Base-by-base conservation (phyloP, 2,797 vertebrate species). In the Syngnathus acus region DNA sequence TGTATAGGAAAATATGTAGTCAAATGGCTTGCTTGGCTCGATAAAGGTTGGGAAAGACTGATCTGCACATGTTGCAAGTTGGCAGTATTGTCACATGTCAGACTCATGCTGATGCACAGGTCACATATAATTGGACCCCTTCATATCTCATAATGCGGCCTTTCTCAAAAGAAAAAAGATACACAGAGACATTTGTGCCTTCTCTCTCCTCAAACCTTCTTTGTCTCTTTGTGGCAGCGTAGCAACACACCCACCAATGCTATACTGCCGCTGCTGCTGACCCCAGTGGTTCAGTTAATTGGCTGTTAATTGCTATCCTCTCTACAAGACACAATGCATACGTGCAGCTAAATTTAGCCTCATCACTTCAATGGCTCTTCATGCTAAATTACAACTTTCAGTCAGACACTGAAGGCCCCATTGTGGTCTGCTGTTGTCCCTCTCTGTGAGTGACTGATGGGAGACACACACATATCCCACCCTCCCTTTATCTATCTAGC, bases 351-450 rank as follows among this genome's bases (percentile, higher is more conserved):
- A 89, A 91, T 89, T 89, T 88, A 89, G 88, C 78, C 78, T 80
- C 78, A 67, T 78, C 87, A 82, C 85, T 62, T 89, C 82, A 84
- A 88, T 88, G 84, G 87, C 85, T 85, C 86, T 89, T 90, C 87
- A 84, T 85, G 85, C 87, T 84, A 91, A 90, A 91, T 90, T 89
- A 89, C 87, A 90, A 90, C 89, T 90, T 92, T 92, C 88, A 88
- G 80, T 82, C 74, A 69, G 77, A 69, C 80, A 59, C 78, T 91
- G 89, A 92, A 89, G 89, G 88, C 88, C 84, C 89, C 84, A 89
- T 90, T 87, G 88, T 88, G 85, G 88, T 87, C 86, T 88, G 89
- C 90, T 87, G 84, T 87, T 89, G 84, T 88, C 76, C 80, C 86
- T 82, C 85, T 86, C 82, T 86, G 89, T 85, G 87, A 83, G 81